Conservation (phyloP, 2,113 vertebrate genomes). For the Micronycteris hirsuta region DNA sequence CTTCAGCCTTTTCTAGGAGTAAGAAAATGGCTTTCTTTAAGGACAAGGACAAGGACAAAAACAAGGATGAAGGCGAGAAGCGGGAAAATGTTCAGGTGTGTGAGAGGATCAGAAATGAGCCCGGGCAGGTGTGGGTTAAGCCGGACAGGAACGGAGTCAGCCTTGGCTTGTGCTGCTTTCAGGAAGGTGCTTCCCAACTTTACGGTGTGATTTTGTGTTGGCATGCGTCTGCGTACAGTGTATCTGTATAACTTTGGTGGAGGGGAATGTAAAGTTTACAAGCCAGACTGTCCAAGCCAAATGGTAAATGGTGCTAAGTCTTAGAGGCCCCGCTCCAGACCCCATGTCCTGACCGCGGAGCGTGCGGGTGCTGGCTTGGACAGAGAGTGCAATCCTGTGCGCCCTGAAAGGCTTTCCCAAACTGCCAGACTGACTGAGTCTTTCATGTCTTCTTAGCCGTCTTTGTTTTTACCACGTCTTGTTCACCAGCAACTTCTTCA, state of each 20-base stretch:
- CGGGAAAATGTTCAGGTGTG: background rate
- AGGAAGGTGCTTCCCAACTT: background rate
- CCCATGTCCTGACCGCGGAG: background rate
- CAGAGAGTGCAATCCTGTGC: background rate
- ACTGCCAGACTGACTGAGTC: background rate
- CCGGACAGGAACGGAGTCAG: fast-evolving
- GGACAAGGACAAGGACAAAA: too few relatives aligned
- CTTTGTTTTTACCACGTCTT: background rate
- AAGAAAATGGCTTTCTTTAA: background rate
- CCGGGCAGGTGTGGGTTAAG: background rate
- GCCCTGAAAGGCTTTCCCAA: background rate
- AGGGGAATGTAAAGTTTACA: background rate
- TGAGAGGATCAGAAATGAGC: background rate
- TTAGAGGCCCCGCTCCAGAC: background rate
- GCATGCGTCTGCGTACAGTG: background rate
- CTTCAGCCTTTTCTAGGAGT: background rate
- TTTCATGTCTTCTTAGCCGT: background rate
- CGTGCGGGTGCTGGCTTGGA: too few relatives aligned
- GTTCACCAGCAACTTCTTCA: background rate
- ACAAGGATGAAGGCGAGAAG: background rate
- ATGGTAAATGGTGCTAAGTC: background rate
- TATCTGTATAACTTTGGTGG: background rate
- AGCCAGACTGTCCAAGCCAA: background rate
- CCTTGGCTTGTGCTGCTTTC: background rate
- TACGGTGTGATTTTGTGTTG: background rate